Conservation (phyloP, 1,140 invertebrate species). For the Cyrtorhinus lividipennis region DNA sequence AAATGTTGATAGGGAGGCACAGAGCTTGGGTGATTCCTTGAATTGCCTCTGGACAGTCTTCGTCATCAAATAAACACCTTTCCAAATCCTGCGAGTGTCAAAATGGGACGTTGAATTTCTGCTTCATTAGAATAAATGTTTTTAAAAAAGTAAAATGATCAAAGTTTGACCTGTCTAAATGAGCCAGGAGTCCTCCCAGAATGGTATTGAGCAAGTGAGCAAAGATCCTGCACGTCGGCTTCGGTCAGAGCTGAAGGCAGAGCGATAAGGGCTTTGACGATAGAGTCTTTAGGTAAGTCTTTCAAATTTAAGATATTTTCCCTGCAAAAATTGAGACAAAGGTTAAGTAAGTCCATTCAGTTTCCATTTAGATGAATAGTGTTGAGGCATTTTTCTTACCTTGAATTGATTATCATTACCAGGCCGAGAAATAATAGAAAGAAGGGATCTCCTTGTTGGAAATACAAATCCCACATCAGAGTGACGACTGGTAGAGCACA, state of each 20-base stretch:
- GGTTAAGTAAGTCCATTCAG: neutral
- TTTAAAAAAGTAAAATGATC: no score
- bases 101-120: no score
- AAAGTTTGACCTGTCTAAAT: slow-evolving; percentile 51
- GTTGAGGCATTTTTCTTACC: slow-evolving; percentile 36
- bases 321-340: slow-evolving; percentile 31
- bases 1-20: slow-evolving; percentile 83
- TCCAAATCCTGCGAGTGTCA: slow-evolving; percentile 26
- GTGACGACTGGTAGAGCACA: slow-evolving; percentile 75
- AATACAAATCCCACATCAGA: slow-evolving; percentile 95
- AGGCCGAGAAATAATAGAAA: slow-evolving; percentile 89
- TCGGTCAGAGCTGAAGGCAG: slow-evolving; percentile 76
- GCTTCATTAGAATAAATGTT: no score
- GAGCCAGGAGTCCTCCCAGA: slow-evolving; percentile 80
- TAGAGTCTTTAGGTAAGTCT: slow-evolving; percentile 50
- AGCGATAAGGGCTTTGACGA: slow-evolving; percentile 54
- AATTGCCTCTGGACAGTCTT: slow-evolving; percentile 21
- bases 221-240: slow-evolving; percentile 95
- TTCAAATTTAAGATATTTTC: slow-evolving; percentile 74
- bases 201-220: slow-evolving; percentile 89
- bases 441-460: slow-evolving; percentile 92
- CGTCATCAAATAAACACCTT: slow-evolving; percentile 41
- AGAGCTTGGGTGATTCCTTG: slow-evolving; percentile 62
- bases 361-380: neutral
- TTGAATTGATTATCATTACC: slow-evolving; percentile 92